These are phyloP conservation scores for Agriotes lineatus DNA, from an alignment of 2,888 invertebrate genomes.

Conservation along the genomic window DNA sequence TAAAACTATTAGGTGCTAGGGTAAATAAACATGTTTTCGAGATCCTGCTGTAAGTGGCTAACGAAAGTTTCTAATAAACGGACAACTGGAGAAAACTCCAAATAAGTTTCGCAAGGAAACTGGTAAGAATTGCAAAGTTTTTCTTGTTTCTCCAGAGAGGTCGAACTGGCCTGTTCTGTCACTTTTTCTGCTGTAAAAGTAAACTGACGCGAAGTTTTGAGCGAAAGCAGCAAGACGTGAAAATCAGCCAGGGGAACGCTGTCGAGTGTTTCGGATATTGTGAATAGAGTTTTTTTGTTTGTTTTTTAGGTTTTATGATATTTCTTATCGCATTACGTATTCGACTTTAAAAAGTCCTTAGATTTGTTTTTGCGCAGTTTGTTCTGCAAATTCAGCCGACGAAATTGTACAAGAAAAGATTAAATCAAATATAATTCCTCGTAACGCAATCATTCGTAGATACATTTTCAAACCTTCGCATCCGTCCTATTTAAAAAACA, in stretches of 20 bases:
- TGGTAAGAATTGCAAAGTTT: background rate
- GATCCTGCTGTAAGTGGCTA: too few relatives aligned
- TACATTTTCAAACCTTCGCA: too few relatives aligned
- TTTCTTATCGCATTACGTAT: too few relatives aligned
- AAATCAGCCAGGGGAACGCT: background rate
- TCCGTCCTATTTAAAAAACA: too few relatives aligned
- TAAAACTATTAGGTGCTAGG: too few relatives aligned
- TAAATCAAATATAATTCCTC: too few relatives aligned
- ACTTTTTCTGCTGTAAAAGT: background rate
- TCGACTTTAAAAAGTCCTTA: too few relatives aligned
- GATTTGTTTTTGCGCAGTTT: too few relatives aligned
- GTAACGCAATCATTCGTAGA: too few relatives aligned
- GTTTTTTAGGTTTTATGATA: background rate
- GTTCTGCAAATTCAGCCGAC: too few relatives aligned
- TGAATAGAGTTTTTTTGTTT: background rate
- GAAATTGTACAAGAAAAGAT: too few relatives aligned
- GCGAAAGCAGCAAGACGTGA: background rate
- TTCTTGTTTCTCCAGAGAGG: background rate
- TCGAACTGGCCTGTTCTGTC: slow-evolving; percentile 1
- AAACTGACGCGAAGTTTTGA: background rate
- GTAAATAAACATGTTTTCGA: too few relatives aligned
- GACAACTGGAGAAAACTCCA: background rate
- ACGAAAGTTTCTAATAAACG: background rate
- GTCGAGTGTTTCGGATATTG: background rate
- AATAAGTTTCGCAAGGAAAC: background rate